A percentile compares a stretch with the other conserved stretches of the same genome.
These are phyloP conservation scores for Rhagonycha lutea DNA, from an alignment of 2,888 invertebrate genomes.

Conservation along the genomic window DNA sequence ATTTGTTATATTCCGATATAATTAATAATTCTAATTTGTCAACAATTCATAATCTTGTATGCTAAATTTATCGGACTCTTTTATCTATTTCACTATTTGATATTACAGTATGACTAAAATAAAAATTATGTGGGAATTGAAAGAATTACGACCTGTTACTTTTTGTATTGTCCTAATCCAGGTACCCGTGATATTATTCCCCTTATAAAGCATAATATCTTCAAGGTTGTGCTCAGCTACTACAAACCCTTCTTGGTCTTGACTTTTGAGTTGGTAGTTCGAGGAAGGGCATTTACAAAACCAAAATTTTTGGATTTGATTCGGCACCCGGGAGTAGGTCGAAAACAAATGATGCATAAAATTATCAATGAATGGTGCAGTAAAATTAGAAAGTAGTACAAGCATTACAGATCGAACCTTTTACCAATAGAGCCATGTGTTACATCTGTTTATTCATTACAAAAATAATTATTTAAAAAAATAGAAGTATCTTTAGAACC, in stretches of 20 bases:
- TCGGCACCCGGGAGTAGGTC: neutral
- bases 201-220: neutral
- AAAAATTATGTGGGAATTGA: neutral
- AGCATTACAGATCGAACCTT: constrained; percentile 10
- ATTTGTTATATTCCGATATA: no score
- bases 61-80: neutral
- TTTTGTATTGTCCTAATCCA: neutral
- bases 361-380: constrained; percentile 6
- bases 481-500: constrained; percentile 14
- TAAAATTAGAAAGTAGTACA: constrained; percentile 24
- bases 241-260: neutral
- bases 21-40: neutral
- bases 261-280: no score
- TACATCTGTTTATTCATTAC: constrained; percentile 23
- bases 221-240: neutral
- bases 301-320: neutral
- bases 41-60: neutral
- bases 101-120: neutral
- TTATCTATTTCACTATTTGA: neutral
- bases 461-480: constrained; percentile 21
- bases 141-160: neutral
- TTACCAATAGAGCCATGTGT: constrained; percentile 20
- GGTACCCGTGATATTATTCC: neutral
- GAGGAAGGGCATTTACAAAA: neutral
- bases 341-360: neutral